Evolutionary conservation across 2,797 vertebrate species (phyloP).

Genomic region (Bryconaethiops microstoma): DNA sequence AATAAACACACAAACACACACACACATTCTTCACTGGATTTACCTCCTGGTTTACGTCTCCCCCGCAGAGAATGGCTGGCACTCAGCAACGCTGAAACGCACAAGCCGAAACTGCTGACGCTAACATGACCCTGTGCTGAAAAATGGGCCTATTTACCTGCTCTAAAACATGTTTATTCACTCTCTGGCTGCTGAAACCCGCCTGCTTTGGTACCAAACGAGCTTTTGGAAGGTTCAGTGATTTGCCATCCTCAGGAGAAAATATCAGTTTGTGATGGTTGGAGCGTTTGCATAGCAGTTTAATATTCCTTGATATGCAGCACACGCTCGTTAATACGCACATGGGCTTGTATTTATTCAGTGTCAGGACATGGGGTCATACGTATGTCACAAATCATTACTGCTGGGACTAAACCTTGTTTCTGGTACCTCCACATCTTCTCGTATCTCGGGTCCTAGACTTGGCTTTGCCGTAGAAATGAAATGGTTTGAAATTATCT

Average conservation of each 20-base stretch:
- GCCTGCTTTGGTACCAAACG: not conserved
- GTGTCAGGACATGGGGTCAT: not conserved
- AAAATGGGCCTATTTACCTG: not conserved
- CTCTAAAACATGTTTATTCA: not conserved
- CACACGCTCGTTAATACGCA: not conserved
- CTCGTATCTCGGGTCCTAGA: too few species aligned
- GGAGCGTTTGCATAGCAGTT: not conserved
- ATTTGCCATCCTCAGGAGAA: not conserved
- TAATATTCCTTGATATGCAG: not conserved
- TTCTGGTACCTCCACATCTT: too few species aligned
- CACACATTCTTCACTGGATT: not conserved
- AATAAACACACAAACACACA: too few species aligned
- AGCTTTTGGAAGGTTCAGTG: not conserved
- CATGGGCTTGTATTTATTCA: not conserved
- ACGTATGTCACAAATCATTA: too few species aligned
- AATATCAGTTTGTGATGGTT: not conserved
- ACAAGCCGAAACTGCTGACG: not conserved
- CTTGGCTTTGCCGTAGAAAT: too few species aligned
- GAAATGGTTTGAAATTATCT: too few species aligned
- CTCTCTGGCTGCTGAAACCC: not conserved
- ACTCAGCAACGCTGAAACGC: too few species aligned
- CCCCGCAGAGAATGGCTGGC: not conserved
- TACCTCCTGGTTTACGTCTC: not conserved
- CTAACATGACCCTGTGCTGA: too few species aligned
- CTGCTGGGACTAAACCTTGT: too few species aligned